phyloP scores from a whole-genome alignment of 2,113 vertebrate genomes.

The Sardina pilchardus region DNA sequence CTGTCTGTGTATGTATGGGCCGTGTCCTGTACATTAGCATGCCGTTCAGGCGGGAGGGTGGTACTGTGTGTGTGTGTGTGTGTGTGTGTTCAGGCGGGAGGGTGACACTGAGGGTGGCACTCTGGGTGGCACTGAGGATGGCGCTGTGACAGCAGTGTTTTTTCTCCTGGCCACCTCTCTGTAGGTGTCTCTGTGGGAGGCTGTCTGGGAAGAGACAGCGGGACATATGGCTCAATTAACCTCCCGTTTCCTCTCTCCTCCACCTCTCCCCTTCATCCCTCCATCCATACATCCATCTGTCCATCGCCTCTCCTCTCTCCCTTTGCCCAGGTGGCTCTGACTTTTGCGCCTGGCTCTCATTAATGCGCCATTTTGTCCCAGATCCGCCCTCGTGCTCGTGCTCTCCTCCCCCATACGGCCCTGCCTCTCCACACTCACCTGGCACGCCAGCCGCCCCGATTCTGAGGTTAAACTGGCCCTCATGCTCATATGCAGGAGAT shows the following conservation, averaged over 20 bases:
- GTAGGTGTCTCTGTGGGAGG: not conserved
- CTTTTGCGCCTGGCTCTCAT: not conserved
- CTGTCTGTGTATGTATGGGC: not conserved
- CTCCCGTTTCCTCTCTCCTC: not conserved
- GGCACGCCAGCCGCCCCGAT: not conserved
- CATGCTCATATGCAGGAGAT: not conserved
- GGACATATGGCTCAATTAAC: constrained; percentile 20
- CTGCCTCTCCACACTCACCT: too few species aligned
- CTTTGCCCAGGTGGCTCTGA: too few species aligned
- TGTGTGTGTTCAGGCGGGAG: too few species aligned
- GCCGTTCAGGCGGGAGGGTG: not conserved
- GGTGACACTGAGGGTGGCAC: too few species aligned
- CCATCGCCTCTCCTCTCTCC: not conserved
- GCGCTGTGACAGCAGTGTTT: not conserved
- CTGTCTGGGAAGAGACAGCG: not conserved
- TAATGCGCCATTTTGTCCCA: not conserved
- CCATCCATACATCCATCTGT: not conserved
- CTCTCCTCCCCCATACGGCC: not conserved
- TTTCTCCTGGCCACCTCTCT: not conserved
- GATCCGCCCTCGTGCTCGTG: not conserved
- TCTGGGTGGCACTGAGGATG: not conserved
- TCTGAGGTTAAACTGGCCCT: not conserved
- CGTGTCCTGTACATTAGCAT: not conserved
- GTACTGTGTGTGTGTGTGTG: not conserved
- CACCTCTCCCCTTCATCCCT: not conserved